Evolutionary conservation across 2,113 vertebrate species (phyloP).

Genomic region (Triplophysa tibetana): DNA sequence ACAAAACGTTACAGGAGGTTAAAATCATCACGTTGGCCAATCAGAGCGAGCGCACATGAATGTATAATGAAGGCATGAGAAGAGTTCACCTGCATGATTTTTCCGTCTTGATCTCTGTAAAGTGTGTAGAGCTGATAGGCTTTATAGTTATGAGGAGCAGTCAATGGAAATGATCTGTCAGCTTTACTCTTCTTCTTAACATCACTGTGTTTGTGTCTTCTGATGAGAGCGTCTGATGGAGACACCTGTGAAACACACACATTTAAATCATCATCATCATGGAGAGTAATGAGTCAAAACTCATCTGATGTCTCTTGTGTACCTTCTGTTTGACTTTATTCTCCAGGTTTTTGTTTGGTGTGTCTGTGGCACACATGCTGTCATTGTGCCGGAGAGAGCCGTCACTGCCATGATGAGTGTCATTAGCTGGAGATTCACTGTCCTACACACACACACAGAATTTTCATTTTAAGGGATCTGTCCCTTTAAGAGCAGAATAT

Average conservation of each 20-base stretch:
- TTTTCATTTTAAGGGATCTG: no score
- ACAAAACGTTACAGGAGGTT: no score
- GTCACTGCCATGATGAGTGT: constrained; percentile 88
- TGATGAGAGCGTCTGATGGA: constrained; percentile 83
- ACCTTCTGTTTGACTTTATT: constrained; percentile 86
- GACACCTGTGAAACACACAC: constrained; percentile 74
- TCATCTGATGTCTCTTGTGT: not conserved
- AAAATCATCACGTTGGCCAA: no score
- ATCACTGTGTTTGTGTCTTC: constrained; percentile 74
- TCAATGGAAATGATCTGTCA: constrained; percentile 58
- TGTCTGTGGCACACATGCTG: constrained; percentile 61
- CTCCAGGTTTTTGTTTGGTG: constrained; percentile 70
- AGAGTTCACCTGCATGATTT: constrained; percentile 87
- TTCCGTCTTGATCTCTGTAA: constrained; percentile 89
- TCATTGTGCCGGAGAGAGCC: constrained; percentile 69
- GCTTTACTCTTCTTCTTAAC: constrained; percentile 75
- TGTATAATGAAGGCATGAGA: no score
- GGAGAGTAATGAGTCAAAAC: no score
- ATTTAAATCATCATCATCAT: not conserved
- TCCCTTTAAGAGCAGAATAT: no score
- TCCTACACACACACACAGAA: constrained; percentile 69
- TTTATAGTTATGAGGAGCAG: constrained; percentile 86
- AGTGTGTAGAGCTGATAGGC: constrained; percentile 96
- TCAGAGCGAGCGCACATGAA: no score
- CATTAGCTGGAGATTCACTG: constrained; percentile 84